Percentiles rank a stretch among this genome's conserved stretches.
Conservation (phyloP, 1,140 invertebrate genomes). For the Pogonomyrmex barbatus region DNA sequence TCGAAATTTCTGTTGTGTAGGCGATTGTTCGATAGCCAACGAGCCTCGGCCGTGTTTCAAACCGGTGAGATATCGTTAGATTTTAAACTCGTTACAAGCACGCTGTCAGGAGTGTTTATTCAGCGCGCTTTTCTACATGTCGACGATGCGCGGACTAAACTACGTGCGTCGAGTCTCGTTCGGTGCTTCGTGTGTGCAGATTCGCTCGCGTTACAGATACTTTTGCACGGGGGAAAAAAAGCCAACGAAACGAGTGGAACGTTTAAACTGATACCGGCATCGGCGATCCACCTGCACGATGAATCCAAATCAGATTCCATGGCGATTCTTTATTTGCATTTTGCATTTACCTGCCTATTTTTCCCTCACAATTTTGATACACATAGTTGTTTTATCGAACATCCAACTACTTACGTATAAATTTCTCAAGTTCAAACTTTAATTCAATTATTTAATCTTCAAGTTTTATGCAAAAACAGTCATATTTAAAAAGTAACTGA, state of each 20-base stretch:
- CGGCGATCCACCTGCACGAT: slow-evolving; percentile 68
- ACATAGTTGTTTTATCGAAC: not conserved
- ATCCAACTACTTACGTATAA: not conserved
- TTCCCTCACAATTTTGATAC: slow-evolving; percentile 46
- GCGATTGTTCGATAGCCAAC: slow-evolving; percentile 52
- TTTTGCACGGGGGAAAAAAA: slow-evolving; percentile 24
- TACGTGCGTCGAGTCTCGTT: slow-evolving; percentile 58
- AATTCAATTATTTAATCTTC: not conserved
- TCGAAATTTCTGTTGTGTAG: slow-evolving; percentile 58
- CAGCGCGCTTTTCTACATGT: slow-evolving; percentile 72
- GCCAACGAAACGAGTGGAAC: slow-evolving; percentile 47
- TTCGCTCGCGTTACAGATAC: slow-evolving; percentile 57
- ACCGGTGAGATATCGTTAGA: slow-evolving; percentile 68
- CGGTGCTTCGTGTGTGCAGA: slow-evolving; percentile 26
- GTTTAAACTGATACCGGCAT: slow-evolving; percentile 58
- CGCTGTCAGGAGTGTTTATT: slow-evolving; percentile 71
- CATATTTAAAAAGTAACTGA: not conserved
- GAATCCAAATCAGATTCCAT: slow-evolving; percentile 73
- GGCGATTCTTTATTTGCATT: slow-evolving; percentile 66
- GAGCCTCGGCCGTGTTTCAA: slow-evolving; percentile 37
- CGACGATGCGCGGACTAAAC: slow-evolving; percentile 66
- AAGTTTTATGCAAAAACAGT: not conserved
- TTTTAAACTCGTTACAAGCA: slow-evolving; percentile 71
- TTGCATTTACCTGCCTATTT: slow-evolving; percentile 64
- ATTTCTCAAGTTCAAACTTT: not conserved